These are phyloP conservation scores for Steromphala cineraria DNA, from an alignment of 2,888 invertebrate species.

Conservation along the genomic window DNA sequence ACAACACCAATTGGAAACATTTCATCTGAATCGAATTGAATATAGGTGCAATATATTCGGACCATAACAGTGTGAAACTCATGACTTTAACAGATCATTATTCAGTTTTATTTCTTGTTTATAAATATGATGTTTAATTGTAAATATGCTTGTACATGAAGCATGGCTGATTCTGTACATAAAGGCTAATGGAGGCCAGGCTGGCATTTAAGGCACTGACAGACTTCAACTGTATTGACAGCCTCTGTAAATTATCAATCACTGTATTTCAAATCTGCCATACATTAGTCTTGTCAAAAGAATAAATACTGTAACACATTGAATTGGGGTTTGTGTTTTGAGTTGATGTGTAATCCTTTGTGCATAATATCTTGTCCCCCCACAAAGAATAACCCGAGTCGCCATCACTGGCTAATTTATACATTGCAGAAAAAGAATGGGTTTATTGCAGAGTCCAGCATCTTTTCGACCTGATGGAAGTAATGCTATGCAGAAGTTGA, in stretches of 20 bases:
- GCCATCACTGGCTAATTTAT: too few relatives aligned
- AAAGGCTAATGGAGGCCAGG: background rate
- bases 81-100: background rate
- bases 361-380: too few relatives aligned
- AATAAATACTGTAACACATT: background rate
- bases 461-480: too few relatives aligned
- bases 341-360: too few relatives aligned
- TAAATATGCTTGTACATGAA: background rate
- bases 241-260: background rate
- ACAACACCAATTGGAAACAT: too few relatives aligned
- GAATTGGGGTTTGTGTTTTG: too few relatives aligned
- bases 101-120: background rate
- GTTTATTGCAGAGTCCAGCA: too few relatives aligned
- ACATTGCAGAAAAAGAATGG: too few relatives aligned
- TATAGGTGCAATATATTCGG: conserved; percentile 19
- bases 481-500: too few relatives aligned
- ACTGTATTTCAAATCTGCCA: conserved; percentile 11
- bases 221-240: background rate
- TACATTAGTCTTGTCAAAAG: conserved; percentile 8
- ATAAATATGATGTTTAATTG: background rate
- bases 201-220: background rate
- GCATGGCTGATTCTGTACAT: background rate
- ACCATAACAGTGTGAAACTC: background rate
- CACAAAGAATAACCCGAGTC: too few relatives aligned
- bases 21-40: background rate